Evolutionary conservation across 2,888 invertebrate genomes (phyloP), one percentile per base, ranked within the genome.

Genomic region (Xestia rhomboidea): DNA sequence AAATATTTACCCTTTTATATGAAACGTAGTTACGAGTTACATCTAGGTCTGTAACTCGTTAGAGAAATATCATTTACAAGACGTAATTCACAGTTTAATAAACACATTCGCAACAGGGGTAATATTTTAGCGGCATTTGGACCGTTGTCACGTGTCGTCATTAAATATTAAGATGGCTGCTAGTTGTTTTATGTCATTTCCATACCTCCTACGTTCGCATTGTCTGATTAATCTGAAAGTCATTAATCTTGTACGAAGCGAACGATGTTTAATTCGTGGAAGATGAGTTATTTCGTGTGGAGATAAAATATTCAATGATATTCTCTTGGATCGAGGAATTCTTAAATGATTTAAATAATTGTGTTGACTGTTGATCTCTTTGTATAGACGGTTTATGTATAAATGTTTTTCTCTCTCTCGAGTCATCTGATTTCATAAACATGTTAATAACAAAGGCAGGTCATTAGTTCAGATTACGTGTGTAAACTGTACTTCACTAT

Each of bases 211-310:
- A 80, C 68, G 74, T 21, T 51, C 62, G 66, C 54, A 82, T 85
- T 81, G 75, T 73, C 46, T 75, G 51, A 70, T 85, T 51, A 54
- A 73, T 73, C 63, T 68, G 73, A 68, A 70, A 54, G 21, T 73
- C 76, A 85, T 83, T 85, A 76, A 81, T 85, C 69, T 64, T 73
- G 68, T 76, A 85, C 21, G 34, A 60, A 5, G 44, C 67, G 60
- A 63, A 67, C 57, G 67, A 68, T 76, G 76, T 68, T 73, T 85
- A 70, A 73, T 60, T 81, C 51, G 46, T 76, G 27, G 46, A 63
- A 68, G 73, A 63, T 51, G 57, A 60, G 46, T 80, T 64, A 68
- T 71, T 51, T 68, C 49, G 30, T 60, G 54, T 83, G 49, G 13
- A 63, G 38, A 63, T 81, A n/a, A 44, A 68, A 77, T 71, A 83